Conservation (phyloP, 2,888 invertebrate species). For the Latrodectus elegans region DNA sequence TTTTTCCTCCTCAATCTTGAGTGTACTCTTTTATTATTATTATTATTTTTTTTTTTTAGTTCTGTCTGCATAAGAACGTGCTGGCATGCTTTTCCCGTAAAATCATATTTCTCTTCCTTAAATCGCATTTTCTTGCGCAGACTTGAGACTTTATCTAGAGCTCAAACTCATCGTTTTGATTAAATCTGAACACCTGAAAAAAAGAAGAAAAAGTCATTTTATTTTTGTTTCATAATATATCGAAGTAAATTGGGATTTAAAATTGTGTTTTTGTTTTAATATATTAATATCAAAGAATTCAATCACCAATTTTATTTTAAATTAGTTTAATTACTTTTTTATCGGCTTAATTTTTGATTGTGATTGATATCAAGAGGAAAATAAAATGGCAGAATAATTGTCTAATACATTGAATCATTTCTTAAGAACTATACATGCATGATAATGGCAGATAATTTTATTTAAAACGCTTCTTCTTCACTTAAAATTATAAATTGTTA, state of each 20-base stretch:
- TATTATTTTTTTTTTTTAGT: conserved; percentile 13
- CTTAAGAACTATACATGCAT: no score
- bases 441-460: no score
- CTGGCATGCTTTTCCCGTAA: conserved; percentile 43
- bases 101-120: conserved; percentile 49
- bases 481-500: no score
- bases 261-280: no score
- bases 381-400: no score
- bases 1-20: conserved; percentile 65
- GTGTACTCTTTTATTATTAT: conserved; percentile 10
- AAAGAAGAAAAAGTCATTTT: neutral
- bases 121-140: conserved; percentile 21
- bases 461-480: no score
- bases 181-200: conserved; percentile 16
- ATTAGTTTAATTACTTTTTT: no score
- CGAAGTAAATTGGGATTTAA: neutral
- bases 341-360: no score
- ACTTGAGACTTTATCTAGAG: conserved; percentile 12
- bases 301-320: no score
- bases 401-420: no score
- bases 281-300: no score
- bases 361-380: no score
- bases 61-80: conserved; percentile 30
- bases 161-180: conserved; percentile 30
- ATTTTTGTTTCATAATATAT: neutral